Evolutionary conservation across 1,140 invertebrate species (phyloP).

Genomic region (Neocloeon triangulifer): DNA sequence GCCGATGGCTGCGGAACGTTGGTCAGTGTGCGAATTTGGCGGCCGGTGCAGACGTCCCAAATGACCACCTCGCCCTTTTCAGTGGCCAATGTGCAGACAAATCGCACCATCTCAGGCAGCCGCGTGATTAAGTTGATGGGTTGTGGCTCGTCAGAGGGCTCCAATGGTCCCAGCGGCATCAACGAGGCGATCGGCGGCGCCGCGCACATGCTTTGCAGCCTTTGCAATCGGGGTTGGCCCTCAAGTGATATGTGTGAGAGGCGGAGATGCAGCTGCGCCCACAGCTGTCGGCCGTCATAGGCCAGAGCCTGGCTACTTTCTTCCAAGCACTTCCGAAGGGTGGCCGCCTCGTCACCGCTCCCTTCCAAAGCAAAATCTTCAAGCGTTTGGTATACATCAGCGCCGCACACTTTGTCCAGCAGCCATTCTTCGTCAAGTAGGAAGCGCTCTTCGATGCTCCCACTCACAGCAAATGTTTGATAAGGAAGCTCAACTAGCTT

Average conservation of each 20-base stretch:
- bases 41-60: slow-evolving; percentile 43
- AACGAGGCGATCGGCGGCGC: slow-evolving; percentile 4
- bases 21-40: slow-evolving; percentile 35
- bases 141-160: not conserved
- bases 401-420: slow-evolving; percentile 44
- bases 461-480: slow-evolving; percentile 23
- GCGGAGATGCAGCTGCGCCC: slow-evolving; percentile 35
- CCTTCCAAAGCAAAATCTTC: slow-evolving; percentile 1
- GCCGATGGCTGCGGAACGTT: slow-evolving; percentile 44
- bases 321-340: slow-evolving; percentile 39
- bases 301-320: slow-evolving; percentile 35
- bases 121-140: slow-evolving; percentile 23
- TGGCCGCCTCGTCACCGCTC: slow-evolving; percentile 27
- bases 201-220: slow-evolving; percentile 6
- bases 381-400: slow-evolving; percentile 25
- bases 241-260: too few relatives aligned
- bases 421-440: slow-evolving; percentile 47
- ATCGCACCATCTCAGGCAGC: slow-evolving; percentile 29
- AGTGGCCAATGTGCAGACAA: slow-evolving; percentile 46
- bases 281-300: slow-evolving; percentile 52
- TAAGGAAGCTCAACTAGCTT: slow-evolving; percentile 63
- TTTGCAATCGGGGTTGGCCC: too few relatives aligned
- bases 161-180: slow-evolving; percentile 1
- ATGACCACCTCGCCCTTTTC: slow-evolving; percentile 52
- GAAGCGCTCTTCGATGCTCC: slow-evolving; percentile 16